Evolutionary conservation across 1,140 invertebrate species (phyloP), one percentile per base, ranked within the genome.

Genomic region (Grapholita molesta): DNA sequence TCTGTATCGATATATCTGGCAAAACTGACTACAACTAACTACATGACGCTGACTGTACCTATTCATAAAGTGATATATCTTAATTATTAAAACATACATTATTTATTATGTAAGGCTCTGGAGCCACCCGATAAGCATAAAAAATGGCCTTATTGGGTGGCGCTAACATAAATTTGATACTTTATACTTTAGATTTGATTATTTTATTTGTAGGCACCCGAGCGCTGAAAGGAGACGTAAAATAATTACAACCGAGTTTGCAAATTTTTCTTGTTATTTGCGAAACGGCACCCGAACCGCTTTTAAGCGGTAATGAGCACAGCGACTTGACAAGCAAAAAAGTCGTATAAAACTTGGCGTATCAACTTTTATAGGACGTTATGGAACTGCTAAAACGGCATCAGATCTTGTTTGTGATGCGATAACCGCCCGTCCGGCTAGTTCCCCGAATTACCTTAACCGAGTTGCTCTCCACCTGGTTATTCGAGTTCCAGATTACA

Each of bases 251-350:
- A 23, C 32, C 0, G 32, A 30, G 64, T 18, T 35, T 32, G 55
- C 25, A 61, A 28, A 28, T 61, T 61, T 28, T n/a, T 5, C 53
- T 55, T 21, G n/a, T 28, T n/a, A 57, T 15, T n/a, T 25, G 52
- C 24, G 24, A 55, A 7, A 25, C n/a, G 18, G 68, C 70, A 66
- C 68, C 71, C 67, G 52, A 66, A 70, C 76, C 71, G 72, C 73
- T 80, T 78, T 80, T 78, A 78, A 64, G 35, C 48, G 67, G 67
- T 71, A 69, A 74, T 32, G 15, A 67, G 12, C 23, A 18, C 64
- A 12, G 12, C 18, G 18, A 21, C 8, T 21, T 48, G 3, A 9
- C 15, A 48, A 15, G 18, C 42, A 48, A 48, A 21, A 48, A 48
- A 6, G 18, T 48, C 42, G 15, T 48, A 48, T 48, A 18, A n/a